Evolutionary conservation across 2,797 vertebrate genomes (phyloP), one percentile per base, ranked within the genome.

Genomic region (Eptatretus atami): DNA sequence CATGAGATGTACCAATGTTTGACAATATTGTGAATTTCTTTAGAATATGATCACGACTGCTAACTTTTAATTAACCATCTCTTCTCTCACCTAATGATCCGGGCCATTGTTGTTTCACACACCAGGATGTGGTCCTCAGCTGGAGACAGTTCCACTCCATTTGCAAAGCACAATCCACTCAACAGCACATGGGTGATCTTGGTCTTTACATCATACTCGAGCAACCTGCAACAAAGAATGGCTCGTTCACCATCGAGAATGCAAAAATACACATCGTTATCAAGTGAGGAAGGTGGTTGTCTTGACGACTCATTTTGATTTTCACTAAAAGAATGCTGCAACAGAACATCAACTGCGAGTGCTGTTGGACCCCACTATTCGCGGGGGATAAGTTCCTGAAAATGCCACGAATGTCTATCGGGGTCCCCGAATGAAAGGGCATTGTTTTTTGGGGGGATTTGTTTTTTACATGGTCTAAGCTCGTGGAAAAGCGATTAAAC

Each of bases 121-220:
- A 96, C 85, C 67, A 96, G 74, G 64, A 96, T 79, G 11, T 84
- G 92, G 70, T 95, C 87, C 73, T 96, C 85, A 0, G 79, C 79
- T 0, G 81, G 83, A 64, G 86, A 84, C 12, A 96, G 80, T 68
- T 90, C 83, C 63, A 95, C 81, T 31, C 90, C 87, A 12, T 90
- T 94, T 19, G 90, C 79, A 70, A 96, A 92, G 3, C 78, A 72
- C 53, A 96, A 74, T 64, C 83, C 83, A 66, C 81, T 81, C 83
- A 95, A 81, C 69, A 94, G 73, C 60, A 96, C 84, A 6, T 80
- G 77, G 64, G 90, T 75, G 69, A 92, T 84, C 66, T 77, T 76
- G 67, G 75, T 88, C 66, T 80, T 68, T 0, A 73, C 79, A 69
- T 96, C 84, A 15, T 80, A 84, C 71, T 95, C 86, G 67, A 96